phyloP scores from a whole-genome alignment of 1,140 invertebrate genomes.

The Pogonognathellus flavescens region DNA sequence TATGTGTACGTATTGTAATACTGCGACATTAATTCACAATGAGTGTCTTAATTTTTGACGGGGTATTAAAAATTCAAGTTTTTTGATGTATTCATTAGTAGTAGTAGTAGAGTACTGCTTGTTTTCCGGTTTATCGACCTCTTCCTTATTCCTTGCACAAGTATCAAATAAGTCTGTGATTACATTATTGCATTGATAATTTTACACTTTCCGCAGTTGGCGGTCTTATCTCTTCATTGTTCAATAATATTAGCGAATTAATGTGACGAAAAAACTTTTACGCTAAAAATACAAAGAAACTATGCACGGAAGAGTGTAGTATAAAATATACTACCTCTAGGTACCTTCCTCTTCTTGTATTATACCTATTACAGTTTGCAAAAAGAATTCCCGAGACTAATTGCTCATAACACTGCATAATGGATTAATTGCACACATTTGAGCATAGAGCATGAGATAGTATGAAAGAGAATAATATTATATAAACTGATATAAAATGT shows the following conservation, averaged over 20 bases:
- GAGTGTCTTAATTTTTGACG: not conserved
- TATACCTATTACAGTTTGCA: not conserved
- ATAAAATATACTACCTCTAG: too few species aligned
- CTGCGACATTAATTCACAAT: too few species aligned
- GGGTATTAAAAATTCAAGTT: not conserved
- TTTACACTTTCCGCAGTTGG: not conserved
- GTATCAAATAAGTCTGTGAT: not conserved
- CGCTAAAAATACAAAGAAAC: too few species aligned
- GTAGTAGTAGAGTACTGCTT: not conserved
- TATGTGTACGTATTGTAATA: too few species aligned
- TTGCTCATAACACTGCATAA: constrained; percentile 19
- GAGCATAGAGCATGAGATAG: not conserved
- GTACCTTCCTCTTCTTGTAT: too few species aligned
- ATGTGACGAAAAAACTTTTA: too few species aligned
- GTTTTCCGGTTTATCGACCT: constrained; percentile 47
- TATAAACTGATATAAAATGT: too few species aligned
- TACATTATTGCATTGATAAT: not conserved
- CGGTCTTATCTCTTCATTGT: not conserved
- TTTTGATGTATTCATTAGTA: not conserved
- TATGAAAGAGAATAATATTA: not conserved
- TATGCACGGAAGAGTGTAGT: too few species aligned
- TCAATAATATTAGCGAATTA: too few species aligned
- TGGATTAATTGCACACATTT: not conserved
- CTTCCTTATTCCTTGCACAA: not conserved
- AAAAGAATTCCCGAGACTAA: not conserved